phyloP scores from a whole-genome alignment of 2,113 vertebrate species.

The Pagrus major region DNA sequence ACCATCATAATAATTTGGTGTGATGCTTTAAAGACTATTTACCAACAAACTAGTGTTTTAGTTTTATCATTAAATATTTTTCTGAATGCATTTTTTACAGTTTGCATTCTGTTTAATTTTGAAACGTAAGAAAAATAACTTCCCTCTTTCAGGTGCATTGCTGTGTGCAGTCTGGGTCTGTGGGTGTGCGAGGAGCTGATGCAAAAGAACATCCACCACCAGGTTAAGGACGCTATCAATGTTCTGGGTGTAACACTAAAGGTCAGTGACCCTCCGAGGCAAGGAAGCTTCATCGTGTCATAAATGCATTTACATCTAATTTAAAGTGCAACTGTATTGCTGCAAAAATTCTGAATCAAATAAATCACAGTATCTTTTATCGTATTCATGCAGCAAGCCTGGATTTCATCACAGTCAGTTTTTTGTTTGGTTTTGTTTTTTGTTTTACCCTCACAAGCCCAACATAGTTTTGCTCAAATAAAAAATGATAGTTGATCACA shows the following conservation, averaged over 20 bases:
- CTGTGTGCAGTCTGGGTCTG: slow-evolving; percentile 93
- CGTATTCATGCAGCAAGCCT: not conserved
- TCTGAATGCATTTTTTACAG: not conserved
- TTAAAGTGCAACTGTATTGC: not conserved
- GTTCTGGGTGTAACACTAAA: slow-evolving; percentile 97
- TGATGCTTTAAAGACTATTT: not conserved
- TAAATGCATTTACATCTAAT: not conserved
- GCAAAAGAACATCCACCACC: slow-evolving; percentile 88
- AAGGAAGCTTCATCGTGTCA: not conserved
- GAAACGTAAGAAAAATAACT: not conserved
- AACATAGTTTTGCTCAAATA: slow-evolving; percentile 36
- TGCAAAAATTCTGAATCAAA: not conserved
- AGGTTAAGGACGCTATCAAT: slow-evolving; percentile 94
- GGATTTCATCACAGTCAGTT: slow-evolving; percentile 22
- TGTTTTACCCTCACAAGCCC: slow-evolving; percentile 21
- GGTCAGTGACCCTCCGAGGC: slow-evolving; percentile 80
- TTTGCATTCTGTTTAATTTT: not conserved
- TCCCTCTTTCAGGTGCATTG: slow-evolving; percentile 88
- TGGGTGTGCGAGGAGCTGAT: slow-evolving; percentile 97
- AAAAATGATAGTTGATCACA: slow-evolving; percentile 68
- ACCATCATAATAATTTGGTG: not conserved
- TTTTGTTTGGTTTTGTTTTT: slow-evolving; percentile 3
- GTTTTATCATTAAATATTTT: not conserved
- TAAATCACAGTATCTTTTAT: slow-evolving; percentile 12
- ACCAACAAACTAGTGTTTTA: not conserved